Percentiles rank a stretch among this genome's conserved stretches.
Conservation (phyloP, 2,113 vertebrate genomes). For the Silurus glanis region DNA sequence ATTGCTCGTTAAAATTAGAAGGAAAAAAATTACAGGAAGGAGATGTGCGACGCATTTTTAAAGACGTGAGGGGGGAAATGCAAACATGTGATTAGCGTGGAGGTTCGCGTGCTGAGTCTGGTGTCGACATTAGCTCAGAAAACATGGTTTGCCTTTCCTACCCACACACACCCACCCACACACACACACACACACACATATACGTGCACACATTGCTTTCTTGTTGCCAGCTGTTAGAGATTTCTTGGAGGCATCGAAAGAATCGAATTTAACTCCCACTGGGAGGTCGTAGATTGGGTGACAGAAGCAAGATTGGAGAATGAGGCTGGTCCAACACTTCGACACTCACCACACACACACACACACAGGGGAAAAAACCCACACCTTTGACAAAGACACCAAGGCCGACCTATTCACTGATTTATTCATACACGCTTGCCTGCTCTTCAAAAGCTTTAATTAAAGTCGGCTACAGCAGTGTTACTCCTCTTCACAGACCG, state of each 20-base stretch:
- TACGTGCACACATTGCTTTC: constrained; percentile 8
- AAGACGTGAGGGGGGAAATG: not conserved
- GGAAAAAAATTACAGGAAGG: constrained; percentile 31
- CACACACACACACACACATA: constrained; percentile 15
- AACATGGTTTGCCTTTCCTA: not conserved
- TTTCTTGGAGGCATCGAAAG: constrained; percentile 48
- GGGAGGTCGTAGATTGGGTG: constrained; percentile 48
- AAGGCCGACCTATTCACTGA: constrained; percentile 48
- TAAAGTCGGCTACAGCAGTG: constrained; percentile 50
- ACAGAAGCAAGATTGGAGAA: constrained; percentile 49
- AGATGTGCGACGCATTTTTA: constrained; percentile 6
- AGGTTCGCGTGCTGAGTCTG: not conserved
- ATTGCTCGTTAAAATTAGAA: constrained; percentile 48
- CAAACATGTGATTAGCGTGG: constrained; percentile 28
- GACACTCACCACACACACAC: constrained; percentile 29
- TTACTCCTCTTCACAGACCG: constrained; percentile 42
- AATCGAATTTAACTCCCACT: constrained; percentile 57
- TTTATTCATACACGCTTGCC: constrained; percentile 54
- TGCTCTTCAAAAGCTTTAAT: constrained; percentile 59
- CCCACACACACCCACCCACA: constrained; percentile 12
- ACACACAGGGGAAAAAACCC: not conserved
- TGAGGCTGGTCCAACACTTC: constrained; percentile 40
- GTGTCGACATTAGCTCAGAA: not conserved
- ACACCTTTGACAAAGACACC: constrained; percentile 50
- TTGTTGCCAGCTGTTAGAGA: constrained; percentile 37